Conservation (phyloP, 1,140 invertebrate genomes). For the Linepithema humile region DNA sequence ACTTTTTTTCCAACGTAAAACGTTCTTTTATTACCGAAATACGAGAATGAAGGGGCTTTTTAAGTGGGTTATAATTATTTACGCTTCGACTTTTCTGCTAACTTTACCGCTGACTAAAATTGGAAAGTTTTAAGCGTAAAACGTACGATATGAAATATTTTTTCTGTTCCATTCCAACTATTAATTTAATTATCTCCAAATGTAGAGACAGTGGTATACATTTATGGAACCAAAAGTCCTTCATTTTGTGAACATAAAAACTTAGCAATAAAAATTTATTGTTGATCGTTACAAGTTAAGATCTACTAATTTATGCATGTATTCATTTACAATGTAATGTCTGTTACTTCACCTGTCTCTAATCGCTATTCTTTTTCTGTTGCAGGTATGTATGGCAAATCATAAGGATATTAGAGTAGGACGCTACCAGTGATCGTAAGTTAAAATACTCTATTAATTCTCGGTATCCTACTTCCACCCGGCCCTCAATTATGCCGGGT, state of each 20-base stretch:
- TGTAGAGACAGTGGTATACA: neutral
- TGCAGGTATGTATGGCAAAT: slow-evolving; percentile 77
- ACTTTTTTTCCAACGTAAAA: slow-evolving; percentile 19
- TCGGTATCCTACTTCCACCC: slow-evolving; percentile 43
- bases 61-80: slow-evolving; percentile 77
- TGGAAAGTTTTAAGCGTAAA: slow-evolving; percentile 66
- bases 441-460: slow-evolving; percentile 56
- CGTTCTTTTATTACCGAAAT: slow-evolving; percentile 6
- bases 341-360: neutral
- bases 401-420: slow-evolving; percentile 53
- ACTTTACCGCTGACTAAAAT: slow-evolving; percentile 67
- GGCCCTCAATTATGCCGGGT: slow-evolving; percentile 57
- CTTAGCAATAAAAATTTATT: neutral
- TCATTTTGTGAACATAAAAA: neutral
- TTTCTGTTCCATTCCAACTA: neutral
- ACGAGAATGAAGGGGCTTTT: slow-evolving; percentile 1
- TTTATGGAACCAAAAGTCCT: neutral
- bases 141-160: slow-evolving; percentile 8
- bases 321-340: slow-evolving; percentile 19
- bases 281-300: neutral
- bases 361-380: slow-evolving; percentile 71
- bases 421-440: slow-evolving; percentile 50
- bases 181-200: neutral
- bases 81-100: slow-evolving; percentile 59
- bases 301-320: neutral